Evolutionary conservation across 2,797 vertebrate genomes (phyloP).

Genomic region (Girardinus metallicus): DNA sequence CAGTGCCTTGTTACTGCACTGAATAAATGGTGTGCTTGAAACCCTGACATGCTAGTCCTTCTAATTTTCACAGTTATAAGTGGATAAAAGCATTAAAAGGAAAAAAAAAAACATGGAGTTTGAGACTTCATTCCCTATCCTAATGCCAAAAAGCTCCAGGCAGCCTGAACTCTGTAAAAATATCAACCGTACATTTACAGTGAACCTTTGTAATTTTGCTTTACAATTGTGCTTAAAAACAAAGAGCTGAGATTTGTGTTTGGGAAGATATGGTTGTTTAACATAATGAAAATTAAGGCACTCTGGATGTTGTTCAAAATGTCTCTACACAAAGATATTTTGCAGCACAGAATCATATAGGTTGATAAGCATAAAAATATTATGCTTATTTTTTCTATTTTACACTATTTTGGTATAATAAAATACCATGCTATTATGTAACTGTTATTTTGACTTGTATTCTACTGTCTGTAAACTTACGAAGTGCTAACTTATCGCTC

Average conservation of each 20-base stretch:
- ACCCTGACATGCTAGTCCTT: background rate
- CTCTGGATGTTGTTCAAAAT: background rate
- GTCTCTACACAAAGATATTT: background rate
- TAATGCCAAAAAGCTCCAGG: background rate
- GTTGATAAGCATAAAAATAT: too few relatives aligned
- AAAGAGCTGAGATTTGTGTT: background rate
- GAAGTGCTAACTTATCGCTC: too few relatives aligned
- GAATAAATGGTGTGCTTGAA: background rate
- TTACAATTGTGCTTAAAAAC: background rate
- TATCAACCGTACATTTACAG: background rate
- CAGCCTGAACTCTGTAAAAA: background rate
- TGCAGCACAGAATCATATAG: background rate
- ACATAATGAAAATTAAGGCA: background rate
- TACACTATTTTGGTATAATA: background rate
- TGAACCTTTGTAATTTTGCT: background rate
- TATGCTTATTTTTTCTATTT: background rate
- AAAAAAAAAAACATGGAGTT: background rate
- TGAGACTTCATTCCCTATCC: background rate
- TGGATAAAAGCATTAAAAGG: conserved; percentile 1
- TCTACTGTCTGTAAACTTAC: background rate
- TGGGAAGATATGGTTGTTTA: background rate
- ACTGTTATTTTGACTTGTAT: background rate
- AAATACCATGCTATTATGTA: background rate
- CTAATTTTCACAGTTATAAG: background rate
- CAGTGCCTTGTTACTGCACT: background rate